phyloP scores from a whole-genome alignment of 2,113 vertebrate genomes.

The Seriola aureovittata region DNA sequence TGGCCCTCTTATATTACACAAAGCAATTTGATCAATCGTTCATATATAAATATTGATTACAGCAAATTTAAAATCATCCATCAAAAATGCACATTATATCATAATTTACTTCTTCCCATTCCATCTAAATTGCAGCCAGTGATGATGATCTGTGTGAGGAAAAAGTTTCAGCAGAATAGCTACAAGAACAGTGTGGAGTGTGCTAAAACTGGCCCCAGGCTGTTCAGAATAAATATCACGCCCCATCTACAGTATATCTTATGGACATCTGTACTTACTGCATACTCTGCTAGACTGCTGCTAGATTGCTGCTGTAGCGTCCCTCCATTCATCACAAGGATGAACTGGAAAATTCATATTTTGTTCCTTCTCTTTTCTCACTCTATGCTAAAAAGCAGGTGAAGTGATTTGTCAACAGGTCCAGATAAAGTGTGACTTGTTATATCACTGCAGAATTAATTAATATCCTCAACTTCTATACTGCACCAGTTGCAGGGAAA shows the following conservation, averaged over 20 bases:
- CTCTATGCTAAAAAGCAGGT: not conserved
- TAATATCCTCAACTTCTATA: not conserved
- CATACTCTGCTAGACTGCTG: conserved; percentile 15
- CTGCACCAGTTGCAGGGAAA: not conserved
- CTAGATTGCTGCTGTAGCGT: not conserved
- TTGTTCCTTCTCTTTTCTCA: not conserved
- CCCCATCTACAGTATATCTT: conserved; percentile 41
- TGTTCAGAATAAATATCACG: conserved; percentile 38
- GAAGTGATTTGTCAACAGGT: not conserved
- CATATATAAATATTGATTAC: not conserved
- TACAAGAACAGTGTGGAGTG: conserved; percentile 16
- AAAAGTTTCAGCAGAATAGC: not conserved
- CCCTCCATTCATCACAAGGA: conserved; percentile 18
- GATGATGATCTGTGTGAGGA: conserved; percentile 20
- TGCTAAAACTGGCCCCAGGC: conserved; percentile 39
- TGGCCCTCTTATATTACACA: no score
- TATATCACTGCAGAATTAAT: not conserved
- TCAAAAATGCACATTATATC: not conserved
- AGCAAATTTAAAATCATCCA: not conserved
- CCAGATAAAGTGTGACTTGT: not conserved
- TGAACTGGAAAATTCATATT: conserved; percentile 15
- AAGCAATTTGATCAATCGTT: not conserved
- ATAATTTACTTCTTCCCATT: not conserved
- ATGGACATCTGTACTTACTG: conserved; percentile 26
- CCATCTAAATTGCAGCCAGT: not conserved